A percentile compares a stretch with the other conserved stretches of the same genome.
Conservation (phyloP, 2,888 invertebrate genomes). For the Xestia ashworthii region DNA sequence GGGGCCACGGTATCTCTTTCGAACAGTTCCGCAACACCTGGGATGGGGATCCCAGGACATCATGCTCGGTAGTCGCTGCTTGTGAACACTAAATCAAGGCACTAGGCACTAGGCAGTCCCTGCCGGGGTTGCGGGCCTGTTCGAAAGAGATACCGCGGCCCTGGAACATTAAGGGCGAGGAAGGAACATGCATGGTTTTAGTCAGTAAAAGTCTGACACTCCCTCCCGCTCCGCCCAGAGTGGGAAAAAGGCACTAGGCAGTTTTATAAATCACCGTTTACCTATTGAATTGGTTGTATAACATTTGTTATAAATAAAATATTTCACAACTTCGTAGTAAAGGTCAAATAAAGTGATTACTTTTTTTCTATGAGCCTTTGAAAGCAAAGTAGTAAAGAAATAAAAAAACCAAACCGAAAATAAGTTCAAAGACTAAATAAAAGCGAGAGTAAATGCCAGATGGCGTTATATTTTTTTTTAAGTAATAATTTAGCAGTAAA, state of each 20-base stretch:
- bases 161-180: no score
- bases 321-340: background rate
- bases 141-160: no score
- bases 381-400: background rate
- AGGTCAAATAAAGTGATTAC: slow-evolving; percentile 12
- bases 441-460: background rate
- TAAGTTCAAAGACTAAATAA: background rate
- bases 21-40: no score
- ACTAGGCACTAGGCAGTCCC: background rate
- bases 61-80: background rate
- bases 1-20: no score
- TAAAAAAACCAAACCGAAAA: background rate
- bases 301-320: background rate
- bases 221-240: no score
- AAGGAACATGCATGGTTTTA: no score
- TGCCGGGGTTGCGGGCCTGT: no score
- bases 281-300: slow-evolving; percentile 11
- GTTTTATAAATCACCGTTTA: background rate
- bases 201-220: no score
- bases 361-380: background rate
- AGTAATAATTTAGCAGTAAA: background rate
- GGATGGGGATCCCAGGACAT: no score
- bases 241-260: background rate
- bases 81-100: background rate
- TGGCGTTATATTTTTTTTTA: background rate